A percentile compares a stretch with the other conserved stretches of the same genome.
These are phyloP conservation scores for Dorcus parallelipipedus DNA, from an alignment of 2,888 invertebrate species.

Conservation along the genomic window DNA sequence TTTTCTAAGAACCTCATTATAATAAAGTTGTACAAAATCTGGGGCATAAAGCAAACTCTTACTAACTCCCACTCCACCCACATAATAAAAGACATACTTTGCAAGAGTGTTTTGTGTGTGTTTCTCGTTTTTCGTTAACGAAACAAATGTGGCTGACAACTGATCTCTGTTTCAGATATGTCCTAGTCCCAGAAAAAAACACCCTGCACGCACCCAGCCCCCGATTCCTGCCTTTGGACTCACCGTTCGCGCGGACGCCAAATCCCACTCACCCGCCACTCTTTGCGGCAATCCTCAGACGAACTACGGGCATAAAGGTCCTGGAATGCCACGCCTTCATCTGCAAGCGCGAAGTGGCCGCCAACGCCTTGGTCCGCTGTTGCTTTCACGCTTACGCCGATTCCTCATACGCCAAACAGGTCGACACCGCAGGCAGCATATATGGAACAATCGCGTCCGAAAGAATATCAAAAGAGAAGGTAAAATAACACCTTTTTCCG, in stretches of 20 bases:
- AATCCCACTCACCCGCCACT: conserved; percentile 93
- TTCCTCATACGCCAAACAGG: conserved; percentile 84
- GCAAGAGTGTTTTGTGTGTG: no score
- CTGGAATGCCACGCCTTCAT: conserved; percentile 99
- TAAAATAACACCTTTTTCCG: conserved; percentile 18
- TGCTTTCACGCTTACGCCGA: conserved; percentile 98
- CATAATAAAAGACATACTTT: no score
- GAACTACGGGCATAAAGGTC: conserved; percentile 95
- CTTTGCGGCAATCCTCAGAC: conserved; percentile 92
- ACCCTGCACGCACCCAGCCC: conserved; percentile 64
- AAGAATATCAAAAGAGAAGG: conserved; percentile 45
- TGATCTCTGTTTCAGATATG: conserved; percentile 39
- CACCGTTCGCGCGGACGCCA: conserved; percentile 90
- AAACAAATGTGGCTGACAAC: background rate
- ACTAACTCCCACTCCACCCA: no score
- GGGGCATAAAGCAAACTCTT: no score
- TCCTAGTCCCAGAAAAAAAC: conserved; percentile 50
- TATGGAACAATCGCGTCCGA: conserved; percentile 46
- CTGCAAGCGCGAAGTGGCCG: conserved; percentile 93
- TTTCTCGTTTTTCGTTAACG: no score
- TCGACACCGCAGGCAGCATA: conserved; percentile 59
- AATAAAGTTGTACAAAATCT: no score
- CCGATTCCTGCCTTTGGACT: conserved; percentile 91
- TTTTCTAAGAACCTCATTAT: no score
- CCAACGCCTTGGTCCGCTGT: conserved; percentile 94